Evolutionary conservation across 2,797 vertebrate genomes (phyloP).

Genomic region (Oophaga sylvatica): DNA sequence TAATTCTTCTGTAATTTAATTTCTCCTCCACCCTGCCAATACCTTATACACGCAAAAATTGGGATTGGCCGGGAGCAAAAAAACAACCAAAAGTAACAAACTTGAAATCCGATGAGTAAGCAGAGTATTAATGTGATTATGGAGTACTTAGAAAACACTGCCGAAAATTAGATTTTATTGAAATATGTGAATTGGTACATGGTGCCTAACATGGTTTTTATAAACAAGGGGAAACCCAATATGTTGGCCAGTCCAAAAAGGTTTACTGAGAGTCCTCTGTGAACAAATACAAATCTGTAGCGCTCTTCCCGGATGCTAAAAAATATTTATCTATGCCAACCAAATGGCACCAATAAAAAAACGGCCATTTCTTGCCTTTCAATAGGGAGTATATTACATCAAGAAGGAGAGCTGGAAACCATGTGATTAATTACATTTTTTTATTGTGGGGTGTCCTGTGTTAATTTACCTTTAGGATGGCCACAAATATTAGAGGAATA

Average conservation of each 20-base stretch:
- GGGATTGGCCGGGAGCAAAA: conserved; percentile 4
- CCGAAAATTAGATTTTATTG: conserved; percentile 49
- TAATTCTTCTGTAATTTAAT: conserved; percentile 56
- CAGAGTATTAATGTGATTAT: conserved; percentile 55
- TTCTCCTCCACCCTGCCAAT: not conserved
- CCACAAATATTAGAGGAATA: no score
- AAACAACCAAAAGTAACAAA: not conserved
- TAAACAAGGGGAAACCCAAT: conserved; percentile 39
- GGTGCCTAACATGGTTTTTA: conserved; percentile 37
- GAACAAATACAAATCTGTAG: not conserved
- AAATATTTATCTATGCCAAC: not conserved
- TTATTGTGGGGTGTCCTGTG: no score
- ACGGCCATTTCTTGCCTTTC: no score
- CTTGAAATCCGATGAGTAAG: conserved; percentile 17
- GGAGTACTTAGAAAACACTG: conserved; percentile 19
- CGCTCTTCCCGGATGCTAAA: not conserved
- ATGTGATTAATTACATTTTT: no score
- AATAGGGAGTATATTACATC: no score
- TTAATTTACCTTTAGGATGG: no score
- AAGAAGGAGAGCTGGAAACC: no score
- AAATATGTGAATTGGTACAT: conserved; percentile 46
- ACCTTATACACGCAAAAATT: not conserved
- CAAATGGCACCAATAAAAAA: no score
- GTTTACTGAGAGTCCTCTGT: conserved; percentile 18
- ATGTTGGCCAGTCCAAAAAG: not conserved